Evolutionary conservation across 2,797 vertebrate genomes (phyloP), one percentile per base, ranked within the genome.

Genomic region (Sardinella longiceps): DNA sequence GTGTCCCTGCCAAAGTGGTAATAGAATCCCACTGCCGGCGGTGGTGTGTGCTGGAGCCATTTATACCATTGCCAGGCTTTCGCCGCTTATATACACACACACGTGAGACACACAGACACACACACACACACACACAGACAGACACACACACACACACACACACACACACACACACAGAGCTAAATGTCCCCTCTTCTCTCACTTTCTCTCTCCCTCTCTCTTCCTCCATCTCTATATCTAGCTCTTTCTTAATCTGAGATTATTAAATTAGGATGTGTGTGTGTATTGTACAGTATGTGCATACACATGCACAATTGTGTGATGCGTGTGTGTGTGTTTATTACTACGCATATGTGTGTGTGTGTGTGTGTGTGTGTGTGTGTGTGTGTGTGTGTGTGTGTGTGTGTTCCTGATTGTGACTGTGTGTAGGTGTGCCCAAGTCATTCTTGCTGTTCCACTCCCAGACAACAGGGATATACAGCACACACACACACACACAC

Each of bases 1-100:
- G 80, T 20, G 82, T 84, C 37, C 28, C 77, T 87, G 91, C 90
- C 91, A 90, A 87, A 91, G 82, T 86, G 20, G 89, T 88, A 90
- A 92, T 87, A 87, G 86, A 90, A 91, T 89, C 88, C 88, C 85
- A 51, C 82, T 25, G 80, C 84, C 30, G 87, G 45, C 80, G 77
- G 56, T 85, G 43, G 87, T 88, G 85, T 89, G 85, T 88, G 82
- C 80, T 84, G 53, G 84, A 88, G 82, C 85, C 30, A 70, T 86
- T 86, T 87, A 87, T 87, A 70, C 82, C 0, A 12, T 23, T 85
- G 88, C 92, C 89, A 91, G 85, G 37, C 82, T 81, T 85, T 90
- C 81, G 85, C 84, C 84, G 86, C 89, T 90, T 87, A 86, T 82
- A 70, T 83, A 87, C 87, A 86, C 82, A 70, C 84, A 87, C 87